phyloP scores from a whole-genome alignment of 1,140 invertebrate species.

The Drosophila fuyamai region DNA sequence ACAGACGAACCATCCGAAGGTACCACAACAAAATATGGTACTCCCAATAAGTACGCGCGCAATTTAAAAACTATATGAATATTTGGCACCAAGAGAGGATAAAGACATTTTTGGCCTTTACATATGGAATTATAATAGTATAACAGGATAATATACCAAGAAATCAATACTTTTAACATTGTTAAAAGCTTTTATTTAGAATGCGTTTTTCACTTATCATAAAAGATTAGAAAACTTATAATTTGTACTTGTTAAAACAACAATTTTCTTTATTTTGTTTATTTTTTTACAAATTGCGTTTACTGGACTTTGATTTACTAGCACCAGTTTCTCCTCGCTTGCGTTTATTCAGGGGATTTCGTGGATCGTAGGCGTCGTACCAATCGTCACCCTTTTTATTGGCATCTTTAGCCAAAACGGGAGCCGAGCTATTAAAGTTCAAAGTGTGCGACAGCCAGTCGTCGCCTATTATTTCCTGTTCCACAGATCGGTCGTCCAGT shows the following conservation, averaged over 20 bases:
- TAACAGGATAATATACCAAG: too few species aligned
- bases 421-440: conserved; percentile 90
- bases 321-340: conserved; percentile 88
- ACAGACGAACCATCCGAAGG: not conserved
- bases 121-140: too few species aligned
- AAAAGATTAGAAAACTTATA: too few species aligned
- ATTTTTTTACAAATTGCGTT: conserved; percentile 17
- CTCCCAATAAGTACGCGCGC: too few species aligned
- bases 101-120: too few species aligned
- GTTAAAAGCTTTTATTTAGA: too few species aligned
- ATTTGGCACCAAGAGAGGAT: too few species aligned
- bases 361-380: conserved; percentile 98
- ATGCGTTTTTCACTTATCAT: too few species aligned
- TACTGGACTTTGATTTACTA: conserved; percentile 42
- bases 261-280: not conserved
- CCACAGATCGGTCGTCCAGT: conserved; percentile 56
- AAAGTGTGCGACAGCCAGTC: conserved; percentile 92
- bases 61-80: too few species aligned
- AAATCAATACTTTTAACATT: too few species aligned
- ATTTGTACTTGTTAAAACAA: too few species aligned
- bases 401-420: conserved; percentile 96
- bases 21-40: not conserved
- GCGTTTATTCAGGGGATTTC: conserved; percentile 97
- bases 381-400: conserved; percentile 97
- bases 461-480: conserved; percentile 86